Evolutionary conservation across 2,888 invertebrate species (phyloP).

Genomic region (Dysmachus trigonus): DNA sequence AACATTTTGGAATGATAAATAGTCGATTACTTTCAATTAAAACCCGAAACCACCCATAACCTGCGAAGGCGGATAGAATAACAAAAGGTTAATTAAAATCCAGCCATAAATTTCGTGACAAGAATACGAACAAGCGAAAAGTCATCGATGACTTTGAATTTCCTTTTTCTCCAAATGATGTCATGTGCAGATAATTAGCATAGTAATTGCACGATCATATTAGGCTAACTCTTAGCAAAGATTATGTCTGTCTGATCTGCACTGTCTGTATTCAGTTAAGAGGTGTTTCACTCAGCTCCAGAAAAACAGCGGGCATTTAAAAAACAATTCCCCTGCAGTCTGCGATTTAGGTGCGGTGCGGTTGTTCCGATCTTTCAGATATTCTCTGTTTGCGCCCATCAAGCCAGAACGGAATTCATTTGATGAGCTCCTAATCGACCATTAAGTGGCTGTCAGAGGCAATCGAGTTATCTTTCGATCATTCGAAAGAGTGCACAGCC

Average conservation of each 20-base stretch:
- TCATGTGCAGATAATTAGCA: not conserved
- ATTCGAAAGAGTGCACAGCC: not conserved
- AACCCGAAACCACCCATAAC: not conserved
- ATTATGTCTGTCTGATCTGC: not conserved
- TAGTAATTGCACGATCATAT: not conserved
- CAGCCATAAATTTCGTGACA: not conserved
- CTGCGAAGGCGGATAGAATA: not conserved
- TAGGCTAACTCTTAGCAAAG: not conserved
- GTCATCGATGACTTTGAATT: not conserved
- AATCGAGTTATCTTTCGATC: conserved; percentile 7
- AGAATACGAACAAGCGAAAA: not conserved
- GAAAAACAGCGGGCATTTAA: not conserved
- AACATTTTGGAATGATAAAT: not conserved
- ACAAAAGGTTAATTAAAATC: not conserved
- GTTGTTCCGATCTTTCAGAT: not conserved
- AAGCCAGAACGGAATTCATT: conserved; percentile 5
- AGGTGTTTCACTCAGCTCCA: not conserved
- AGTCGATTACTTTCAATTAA: not conserved
- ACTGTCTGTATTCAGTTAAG: not conserved
- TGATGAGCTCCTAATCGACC: conserved; percentile 16
- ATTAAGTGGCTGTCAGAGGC: conserved; percentile 4
- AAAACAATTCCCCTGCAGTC: not conserved
- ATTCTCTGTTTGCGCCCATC: not conserved
- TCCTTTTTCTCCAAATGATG: not conserved
- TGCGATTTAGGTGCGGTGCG: not conserved